phyloP scores from a whole-genome alignment of 2,113 vertebrate species.

The Nycticebus coucang region DNA sequence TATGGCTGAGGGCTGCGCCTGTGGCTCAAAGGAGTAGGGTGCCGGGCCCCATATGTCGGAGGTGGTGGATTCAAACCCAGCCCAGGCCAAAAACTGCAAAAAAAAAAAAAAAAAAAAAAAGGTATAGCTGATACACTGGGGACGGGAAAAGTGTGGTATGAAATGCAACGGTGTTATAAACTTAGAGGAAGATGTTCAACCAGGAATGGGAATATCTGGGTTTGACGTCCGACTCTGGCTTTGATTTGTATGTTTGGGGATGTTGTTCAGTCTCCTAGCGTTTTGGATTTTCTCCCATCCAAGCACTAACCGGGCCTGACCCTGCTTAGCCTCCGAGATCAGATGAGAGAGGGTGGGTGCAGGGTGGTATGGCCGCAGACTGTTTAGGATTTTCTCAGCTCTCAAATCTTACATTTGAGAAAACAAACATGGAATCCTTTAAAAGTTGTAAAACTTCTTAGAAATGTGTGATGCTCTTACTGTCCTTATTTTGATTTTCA shows the following conservation, averaged over 20 bases:
- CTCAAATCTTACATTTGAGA: conserved; percentile 7
- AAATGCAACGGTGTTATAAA: neutral
- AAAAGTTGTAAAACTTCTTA: neutral
- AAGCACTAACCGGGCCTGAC: no score
- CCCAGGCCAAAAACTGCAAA: no score
- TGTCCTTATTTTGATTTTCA: conserved; percentile 3
- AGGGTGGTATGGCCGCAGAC: no score
- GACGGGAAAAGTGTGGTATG: neutral
- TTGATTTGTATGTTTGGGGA: neutral
- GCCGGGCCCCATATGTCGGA: no score
- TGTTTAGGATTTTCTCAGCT: conserved; percentile 37
- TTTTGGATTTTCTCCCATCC: conserved; percentile 10
- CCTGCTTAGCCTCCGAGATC: no score
- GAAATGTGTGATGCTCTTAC: neutral
- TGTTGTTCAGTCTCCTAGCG: neutral
- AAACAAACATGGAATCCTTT: conserved; percentile 4
- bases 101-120: neutral
- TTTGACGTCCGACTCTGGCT: neutral
- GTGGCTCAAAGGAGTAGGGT: no score
- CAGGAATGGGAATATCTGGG: neutral
- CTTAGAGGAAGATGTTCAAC: neutral
- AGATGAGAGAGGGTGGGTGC: no score
- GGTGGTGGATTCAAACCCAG: no score
- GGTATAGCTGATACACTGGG: neutral
- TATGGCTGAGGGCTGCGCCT: neutral